Base-by-base conservation (phyloP, 2,113 vertebrate species). In the Siniperca knerii region DNA sequence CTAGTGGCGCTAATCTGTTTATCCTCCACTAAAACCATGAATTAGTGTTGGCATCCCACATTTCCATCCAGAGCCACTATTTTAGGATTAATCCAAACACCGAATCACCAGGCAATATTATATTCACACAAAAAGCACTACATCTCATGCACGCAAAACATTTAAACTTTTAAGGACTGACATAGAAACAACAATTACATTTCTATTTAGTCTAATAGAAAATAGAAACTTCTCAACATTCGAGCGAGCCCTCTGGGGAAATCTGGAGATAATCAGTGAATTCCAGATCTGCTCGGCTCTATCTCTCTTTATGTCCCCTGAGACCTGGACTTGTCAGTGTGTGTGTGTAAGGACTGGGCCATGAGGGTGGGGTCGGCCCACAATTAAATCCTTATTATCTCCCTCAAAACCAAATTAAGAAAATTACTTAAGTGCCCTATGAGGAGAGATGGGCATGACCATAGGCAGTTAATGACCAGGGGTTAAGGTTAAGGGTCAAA, bases 231-330 rank as follows among this genome's bases (percentile, higher is more conserved):
- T 50, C 7, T 8, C 6, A 74, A 76, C 67, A 62, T 88, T 91
- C n/a, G 40, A 89, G 78, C 21, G 42, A 58, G 68, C 62, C 86
- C 85, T 88, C 89, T 77, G 77, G 89, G 89, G 90, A 93, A 93
- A 94, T 94, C 88, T 92, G 89, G 85, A 90, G 88, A 92, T 88
- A 93, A 94, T 94, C 86, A 91, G 89, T 82, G 76, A 87, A 89
- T 90, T 92, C 81, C 90, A 91, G 91, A 81, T 81, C 76, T 86
- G 61, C 79, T 74, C 16, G 50, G 61, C 76, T 90, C 84, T 91
- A 82, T 72, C 52, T 85, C 77, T 86, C 82, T 21, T 87, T 54
- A 79, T n/a, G 29, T 90, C 90, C 83, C 89, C 68, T 54, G 91
- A 85, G 90, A 90, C 87, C 79, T 70, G 15, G 66, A 87, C 75